These are phyloP conservation scores for Microctenopoma lineatum DNA, from an alignment of 2,797 vertebrate species.

Conservation along the genomic window DNA sequence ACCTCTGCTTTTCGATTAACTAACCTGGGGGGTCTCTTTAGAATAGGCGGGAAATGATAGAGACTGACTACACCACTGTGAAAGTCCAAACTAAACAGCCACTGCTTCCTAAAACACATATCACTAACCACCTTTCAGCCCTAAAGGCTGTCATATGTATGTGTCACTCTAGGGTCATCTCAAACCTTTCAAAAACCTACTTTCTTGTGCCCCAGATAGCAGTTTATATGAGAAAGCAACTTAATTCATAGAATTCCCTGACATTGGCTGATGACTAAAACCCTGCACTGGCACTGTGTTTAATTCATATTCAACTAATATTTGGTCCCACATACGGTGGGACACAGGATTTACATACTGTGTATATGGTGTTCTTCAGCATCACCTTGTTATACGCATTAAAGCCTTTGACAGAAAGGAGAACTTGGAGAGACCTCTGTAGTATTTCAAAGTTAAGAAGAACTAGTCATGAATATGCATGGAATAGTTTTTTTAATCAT, in stretches of 20 bases:
- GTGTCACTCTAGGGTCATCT: not conserved
- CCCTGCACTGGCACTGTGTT: not conserved
- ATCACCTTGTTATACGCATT: slow-evolving; percentile 17
- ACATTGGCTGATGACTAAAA: too few relatives aligned
- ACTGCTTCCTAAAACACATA: too few relatives aligned
- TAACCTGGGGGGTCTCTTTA: too few relatives aligned
- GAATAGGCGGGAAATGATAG: too few relatives aligned
- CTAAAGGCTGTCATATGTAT: too few relatives aligned
- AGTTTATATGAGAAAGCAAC: not conserved
- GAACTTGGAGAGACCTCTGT: too few relatives aligned
- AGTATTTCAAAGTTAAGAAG: slow-evolving; percentile 15
- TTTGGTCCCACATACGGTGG: too few relatives aligned
- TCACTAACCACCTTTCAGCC: too few relatives aligned
- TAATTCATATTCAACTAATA: not conserved
- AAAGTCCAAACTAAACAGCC: too few relatives aligned
- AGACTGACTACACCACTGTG: too few relatives aligned
- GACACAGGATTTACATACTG: not conserved
- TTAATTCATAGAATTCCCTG: not conserved
- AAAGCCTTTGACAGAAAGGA: slow-evolving; percentile 18
- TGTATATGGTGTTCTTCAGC: not conserved
- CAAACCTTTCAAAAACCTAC: not conserved
- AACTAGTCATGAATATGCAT: slow-evolving; percentile 39
- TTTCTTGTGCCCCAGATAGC: not conserved
- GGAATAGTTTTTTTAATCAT: slow-evolving; percentile 43
- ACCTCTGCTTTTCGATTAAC: too few relatives aligned